Percentiles rank a stretch among this genome's conserved stretches.
Conservation (phyloP, 2,888 invertebrate species). For the Heteropelma amictum region DNA sequence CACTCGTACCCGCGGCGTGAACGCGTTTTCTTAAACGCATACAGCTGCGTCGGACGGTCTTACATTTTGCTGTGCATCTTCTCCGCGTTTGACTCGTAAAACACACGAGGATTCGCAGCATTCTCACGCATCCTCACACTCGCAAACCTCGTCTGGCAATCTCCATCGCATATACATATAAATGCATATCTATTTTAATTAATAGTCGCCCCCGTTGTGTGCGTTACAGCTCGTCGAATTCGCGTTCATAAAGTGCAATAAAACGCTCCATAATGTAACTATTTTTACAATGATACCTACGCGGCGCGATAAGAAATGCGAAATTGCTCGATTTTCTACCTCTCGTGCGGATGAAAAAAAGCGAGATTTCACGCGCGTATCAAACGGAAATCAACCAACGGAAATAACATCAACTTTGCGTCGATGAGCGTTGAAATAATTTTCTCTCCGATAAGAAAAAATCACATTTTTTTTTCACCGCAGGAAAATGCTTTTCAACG, state of each 20-base stretch:
- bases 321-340: neutral
- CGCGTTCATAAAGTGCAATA: constrained; percentile 6
- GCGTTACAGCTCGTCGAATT: constrained; percentile 36
- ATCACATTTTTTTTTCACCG: no score
- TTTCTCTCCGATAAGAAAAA: no score
- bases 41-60: constrained; percentile 9
- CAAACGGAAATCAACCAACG: no score
- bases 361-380: no score
- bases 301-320: neutral
- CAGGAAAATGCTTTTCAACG: neutral
- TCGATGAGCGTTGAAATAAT: no score
- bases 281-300: neutral
- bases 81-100: constrained; percentile 6
- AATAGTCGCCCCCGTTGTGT: constrained; percentile 38
- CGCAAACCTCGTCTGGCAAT: constrained; percentile 30
- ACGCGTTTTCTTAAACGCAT: constrained; percentile 26
- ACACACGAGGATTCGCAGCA: constrained; percentile 41
- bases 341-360: no score
- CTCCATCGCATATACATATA: constrained; percentile 28
- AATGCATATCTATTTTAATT: constrained; percentile 43
- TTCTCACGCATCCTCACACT: constrained; percentile 47
- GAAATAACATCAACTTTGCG: no score
- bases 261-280: neutral
- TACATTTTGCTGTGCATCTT: constrained; percentile 25
- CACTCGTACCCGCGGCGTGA: constrained; percentile 20